These are phyloP conservation scores for Tiliqua scincoides DNA, from an alignment of 2,113 vertebrate genomes.

Conservation along the genomic window DNA sequence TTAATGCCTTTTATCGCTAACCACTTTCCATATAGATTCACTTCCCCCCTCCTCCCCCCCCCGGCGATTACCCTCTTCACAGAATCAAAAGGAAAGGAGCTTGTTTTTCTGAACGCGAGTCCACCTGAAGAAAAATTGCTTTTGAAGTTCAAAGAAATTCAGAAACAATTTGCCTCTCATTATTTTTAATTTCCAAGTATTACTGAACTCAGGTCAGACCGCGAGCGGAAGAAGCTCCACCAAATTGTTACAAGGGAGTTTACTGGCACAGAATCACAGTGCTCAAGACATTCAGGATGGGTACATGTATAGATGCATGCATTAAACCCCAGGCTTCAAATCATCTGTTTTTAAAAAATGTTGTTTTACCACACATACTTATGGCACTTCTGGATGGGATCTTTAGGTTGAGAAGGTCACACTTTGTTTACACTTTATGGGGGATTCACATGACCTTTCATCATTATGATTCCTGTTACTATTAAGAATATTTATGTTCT, in stretches of 20 bases:
- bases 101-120: not conserved
- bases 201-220: not conserved
- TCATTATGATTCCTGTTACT: too few species aligned
- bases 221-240: rapidly evolving
- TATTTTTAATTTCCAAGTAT: not conserved
- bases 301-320: not conserved
- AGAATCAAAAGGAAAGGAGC: rapidly evolving
- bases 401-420: too few species aligned
- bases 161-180: slow-evolving; percentile 20
- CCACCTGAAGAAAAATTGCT: not conserved
- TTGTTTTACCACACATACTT: not conserved
- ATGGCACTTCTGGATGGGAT: not conserved
- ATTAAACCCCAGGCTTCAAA: not conserved
- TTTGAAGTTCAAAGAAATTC: slow-evolving; percentile 34
- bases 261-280: not conserved
- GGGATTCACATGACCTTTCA: too few species aligned
- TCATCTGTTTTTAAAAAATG: not conserved
- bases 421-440: too few species aligned
- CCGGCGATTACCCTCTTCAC: not conserved
- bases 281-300: not conserved
- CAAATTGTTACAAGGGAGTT: slow-evolving; percentile 1
- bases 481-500: too few species aligned
- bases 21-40: not conserved
- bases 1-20: not conserved
- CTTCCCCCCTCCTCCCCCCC: not conserved